Evolutionary conservation across 2,888 invertebrate genomes (phyloP), one percentile per base, ranked within the genome.

Genomic region (Cremastinae sp.): DNA sequence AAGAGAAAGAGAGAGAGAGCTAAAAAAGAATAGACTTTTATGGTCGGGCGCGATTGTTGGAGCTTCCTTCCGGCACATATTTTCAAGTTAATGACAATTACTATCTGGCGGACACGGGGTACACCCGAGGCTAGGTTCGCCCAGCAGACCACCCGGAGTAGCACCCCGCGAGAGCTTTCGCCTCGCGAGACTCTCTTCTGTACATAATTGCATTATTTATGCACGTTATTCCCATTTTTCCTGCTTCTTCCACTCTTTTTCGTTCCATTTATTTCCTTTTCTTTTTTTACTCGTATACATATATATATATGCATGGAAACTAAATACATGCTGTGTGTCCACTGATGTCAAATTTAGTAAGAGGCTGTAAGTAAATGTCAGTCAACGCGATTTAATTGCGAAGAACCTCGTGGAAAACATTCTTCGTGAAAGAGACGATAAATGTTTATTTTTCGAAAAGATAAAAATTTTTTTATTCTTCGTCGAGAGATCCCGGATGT

Each of bases 71-170:
- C 84, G 81, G 81, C 84, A 83, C 85, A 84, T 85, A 85, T 84
- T 85, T 85, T 80, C 83, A 80, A 77, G 78, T 84, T 85, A 84
- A 84, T 85, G 85, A 83, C 84, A 84, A 85, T 85, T 85, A 85
- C 84, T 83, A 83, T 81, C 84, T 81, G 79, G 76, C 79, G 79
- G 78, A 84, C 81, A 82, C 61, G 83, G 79, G 74, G 75, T 64
- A 66, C 74, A 66, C 61, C 37, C 72, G 71, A 55, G 56, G 58
- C 41, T 5, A 28, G 28, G 71, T 66, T 72, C 64, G 41, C 9
- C 39, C 22, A 55, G 18, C 71, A 20, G 39, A 12, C 55, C 37
- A 45, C 12, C 10, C 55, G 12, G 20, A 16, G n/a, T n/a, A 43
- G 28, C 10, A 28, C 64, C 55, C 53, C 28, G 4, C 8, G 12